Conservation (phyloP, 2,113 vertebrate species). For the Clarias batrachus region DNA sequence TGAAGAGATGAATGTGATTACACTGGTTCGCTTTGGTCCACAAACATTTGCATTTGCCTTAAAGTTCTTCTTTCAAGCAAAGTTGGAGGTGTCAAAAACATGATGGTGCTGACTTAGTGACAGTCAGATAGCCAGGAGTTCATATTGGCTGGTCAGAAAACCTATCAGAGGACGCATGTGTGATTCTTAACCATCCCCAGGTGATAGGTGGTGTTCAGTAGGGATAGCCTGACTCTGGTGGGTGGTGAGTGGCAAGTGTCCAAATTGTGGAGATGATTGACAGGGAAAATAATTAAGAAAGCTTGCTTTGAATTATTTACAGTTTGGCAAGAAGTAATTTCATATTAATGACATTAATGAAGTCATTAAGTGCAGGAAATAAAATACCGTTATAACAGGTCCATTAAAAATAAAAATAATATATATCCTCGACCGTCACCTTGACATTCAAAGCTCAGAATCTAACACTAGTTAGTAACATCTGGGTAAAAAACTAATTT, state of each 20-base stretch:
- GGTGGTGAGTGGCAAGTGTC: neutral
- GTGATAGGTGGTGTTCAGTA: neutral
- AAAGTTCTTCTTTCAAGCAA: neutral
- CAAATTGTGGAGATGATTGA: neutral
- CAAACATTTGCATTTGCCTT: neutral
- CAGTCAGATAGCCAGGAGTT: neutral
- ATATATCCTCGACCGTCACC: neutral
- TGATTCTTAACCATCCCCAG: neutral
- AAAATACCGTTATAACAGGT: neutral
- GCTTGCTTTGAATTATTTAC: neutral
- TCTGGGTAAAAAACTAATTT: neutral
- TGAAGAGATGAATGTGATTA: neutral
- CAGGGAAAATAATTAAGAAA: neutral
- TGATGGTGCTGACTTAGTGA: neutral
- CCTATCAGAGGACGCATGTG: neutral
- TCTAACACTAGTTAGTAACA: neutral
- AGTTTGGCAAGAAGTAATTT: neutral
- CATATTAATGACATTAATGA: neutral
- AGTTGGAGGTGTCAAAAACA: neutral
- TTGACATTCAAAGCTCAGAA: neutral
- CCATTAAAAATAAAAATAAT: neutral
- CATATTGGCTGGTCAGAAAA: neutral
- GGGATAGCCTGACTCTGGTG: neutral
- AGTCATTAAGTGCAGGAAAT: neutral
- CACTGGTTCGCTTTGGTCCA: neutral